phyloP scores from a whole-genome alignment of 2,797 vertebrate species.

The Lithobates sylvaticus region DNA sequence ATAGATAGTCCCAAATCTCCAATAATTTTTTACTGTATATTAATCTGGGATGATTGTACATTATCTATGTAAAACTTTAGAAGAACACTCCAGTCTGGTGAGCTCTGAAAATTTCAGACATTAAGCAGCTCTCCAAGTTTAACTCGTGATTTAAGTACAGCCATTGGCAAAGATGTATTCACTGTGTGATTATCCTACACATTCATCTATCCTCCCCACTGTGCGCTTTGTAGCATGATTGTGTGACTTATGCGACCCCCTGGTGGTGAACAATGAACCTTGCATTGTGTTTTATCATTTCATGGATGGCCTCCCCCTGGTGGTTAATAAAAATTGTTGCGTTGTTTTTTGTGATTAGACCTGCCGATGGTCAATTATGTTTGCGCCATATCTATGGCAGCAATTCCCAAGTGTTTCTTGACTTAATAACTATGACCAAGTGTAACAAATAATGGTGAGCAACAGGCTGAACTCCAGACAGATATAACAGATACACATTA shows the following conservation, averaged over 20 bases:
- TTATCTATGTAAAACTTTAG: too few species aligned
- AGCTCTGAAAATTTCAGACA: too few species aligned
- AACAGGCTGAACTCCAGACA: too few species aligned
- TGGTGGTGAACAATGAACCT: background rate
- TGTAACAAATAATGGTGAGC: background rate
- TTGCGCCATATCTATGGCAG: background rate
- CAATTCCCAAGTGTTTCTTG: background rate
- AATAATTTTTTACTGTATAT: too few species aligned
- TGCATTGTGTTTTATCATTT: background rate
- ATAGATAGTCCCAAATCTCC: too few species aligned
- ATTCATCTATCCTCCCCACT: conserved; percentile 27
- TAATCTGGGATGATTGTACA: too few species aligned
- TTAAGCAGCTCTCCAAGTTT: conserved; percentile 52
- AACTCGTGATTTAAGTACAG: conserved; percentile 46
- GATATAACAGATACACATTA: too few species aligned
- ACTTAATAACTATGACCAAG: background rate
- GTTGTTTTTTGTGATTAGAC: background rate
- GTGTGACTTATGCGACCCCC: background rate
- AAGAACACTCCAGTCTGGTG: too few species aligned
- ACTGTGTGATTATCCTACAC: conserved; percentile 15
- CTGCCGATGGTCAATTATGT: background rate
- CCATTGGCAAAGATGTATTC: conserved; percentile 30
- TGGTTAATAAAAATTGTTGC: background rate
- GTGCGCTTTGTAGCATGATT: background rate
- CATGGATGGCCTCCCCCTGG: background rate